A percentile compares a stretch with the other conserved stretches of the same genome.
These are phyloP conservation scores for Caenorhabditis sp. DNA, from an alignment of 2,888 invertebrate species.

Conservation along the genomic window DNA sequence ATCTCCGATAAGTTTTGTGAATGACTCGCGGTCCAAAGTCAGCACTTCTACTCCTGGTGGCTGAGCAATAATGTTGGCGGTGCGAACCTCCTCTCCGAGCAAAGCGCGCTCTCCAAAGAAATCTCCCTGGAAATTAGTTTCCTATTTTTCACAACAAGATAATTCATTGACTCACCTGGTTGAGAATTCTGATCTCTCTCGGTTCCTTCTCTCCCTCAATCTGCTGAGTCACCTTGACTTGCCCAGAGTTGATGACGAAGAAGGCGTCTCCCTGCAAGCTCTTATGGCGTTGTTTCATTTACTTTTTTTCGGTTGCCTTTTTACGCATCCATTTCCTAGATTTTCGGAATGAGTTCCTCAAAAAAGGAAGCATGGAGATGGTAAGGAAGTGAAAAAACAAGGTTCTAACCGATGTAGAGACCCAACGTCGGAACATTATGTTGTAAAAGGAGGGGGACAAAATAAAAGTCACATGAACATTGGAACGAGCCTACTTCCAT, in stretches of 20 bases:
- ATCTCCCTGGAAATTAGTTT: constrained; percentile 86
- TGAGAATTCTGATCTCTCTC: constrained; percentile 88
- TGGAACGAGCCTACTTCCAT: background rate
- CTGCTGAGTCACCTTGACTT: constrained; percentile 84
- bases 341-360: constrained; percentile 3
- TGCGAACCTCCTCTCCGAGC: constrained; percentile 90
- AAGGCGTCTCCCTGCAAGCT: constrained; percentile 89
- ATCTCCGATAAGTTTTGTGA: constrained; percentile 91
- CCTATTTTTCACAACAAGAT: background rate
- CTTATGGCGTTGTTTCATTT: constrained; percentile 2
- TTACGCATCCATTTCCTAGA: constrained; percentile 14
- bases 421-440: constrained; percentile 3
- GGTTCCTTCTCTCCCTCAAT: constrained; percentile 85
- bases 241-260: constrained; percentile 90
- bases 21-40: constrained; percentile 89
- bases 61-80: constrained; percentile 93
- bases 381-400: constrained; percentile 7
- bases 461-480: constrained; percentile 8
- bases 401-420: background rate
- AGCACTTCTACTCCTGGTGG: constrained; percentile 91
- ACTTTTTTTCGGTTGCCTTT: background rate
- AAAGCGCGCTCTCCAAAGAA: constrained; percentile 94
- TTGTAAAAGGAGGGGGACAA: constrained; percentile 10
- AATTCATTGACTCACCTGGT: constrained; percentile 63
- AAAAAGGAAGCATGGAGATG: background rate